Evolutionary conservation across 2,113 vertebrate genomes (phyloP).

Genomic region (Microtus montanus): DNA sequence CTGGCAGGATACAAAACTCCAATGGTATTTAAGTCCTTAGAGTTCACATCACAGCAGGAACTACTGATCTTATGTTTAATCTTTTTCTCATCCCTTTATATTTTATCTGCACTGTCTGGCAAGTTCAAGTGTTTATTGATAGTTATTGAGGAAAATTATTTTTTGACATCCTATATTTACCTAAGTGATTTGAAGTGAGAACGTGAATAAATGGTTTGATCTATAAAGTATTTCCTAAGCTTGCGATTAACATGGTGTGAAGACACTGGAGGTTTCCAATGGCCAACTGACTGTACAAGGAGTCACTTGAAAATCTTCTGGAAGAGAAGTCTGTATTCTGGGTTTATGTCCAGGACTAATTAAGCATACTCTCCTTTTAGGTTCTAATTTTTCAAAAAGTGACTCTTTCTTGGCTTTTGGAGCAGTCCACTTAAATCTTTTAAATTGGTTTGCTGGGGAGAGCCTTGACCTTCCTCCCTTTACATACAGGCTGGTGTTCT

Average conservation of each 20-base stretch:
- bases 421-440: conserved; percentile 61
- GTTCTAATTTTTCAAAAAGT: conserved; percentile 61
- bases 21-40: neutral
- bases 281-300: neutral
- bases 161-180: neutral
- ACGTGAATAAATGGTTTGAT: neutral
- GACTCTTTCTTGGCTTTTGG: conserved; percentile 52
- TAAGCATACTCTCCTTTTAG: conserved; percentile 27
- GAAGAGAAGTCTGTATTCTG: neutral
- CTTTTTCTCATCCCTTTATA: neutral
- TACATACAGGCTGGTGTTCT: neutral
- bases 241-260: neutral
- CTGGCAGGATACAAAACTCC: neutral
- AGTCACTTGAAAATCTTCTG: neutral
- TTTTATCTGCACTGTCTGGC: neutral
- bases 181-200: neutral
- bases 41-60: neutral
- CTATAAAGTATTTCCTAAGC: neutral
- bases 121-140: neutral
- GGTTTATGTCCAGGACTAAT: conserved; percentile 44
- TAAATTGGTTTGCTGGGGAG: conserved; percentile 63
- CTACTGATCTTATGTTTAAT: neutral
- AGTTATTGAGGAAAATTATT: neutral
- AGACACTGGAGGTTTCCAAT: neutral
- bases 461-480: conserved; percentile 46